Evolutionary conservation across 2,888 invertebrate genomes (phyloP).

Genomic region (Trachelus iudaicus): DNA sequence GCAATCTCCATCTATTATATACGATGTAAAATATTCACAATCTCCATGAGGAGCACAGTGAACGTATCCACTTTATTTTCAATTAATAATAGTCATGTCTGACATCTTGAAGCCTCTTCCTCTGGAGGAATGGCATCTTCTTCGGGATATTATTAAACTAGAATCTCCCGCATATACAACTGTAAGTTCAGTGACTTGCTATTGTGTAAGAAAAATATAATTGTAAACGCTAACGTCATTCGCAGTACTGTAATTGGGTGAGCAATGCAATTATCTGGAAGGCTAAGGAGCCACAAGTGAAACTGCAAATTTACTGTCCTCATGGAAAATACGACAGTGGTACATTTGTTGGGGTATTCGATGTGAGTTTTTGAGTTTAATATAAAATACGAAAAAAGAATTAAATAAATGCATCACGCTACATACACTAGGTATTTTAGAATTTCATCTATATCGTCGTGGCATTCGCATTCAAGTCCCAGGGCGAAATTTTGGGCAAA

Average conservation of each 20-base stretch:
- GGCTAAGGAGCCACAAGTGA: slow-evolving; percentile 46
- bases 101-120: slow-evolving; percentile 47
- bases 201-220: neutral
- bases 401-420: slow-evolving; percentile 22
- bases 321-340: slow-evolving; percentile 63
- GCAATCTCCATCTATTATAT: too few species aligned
- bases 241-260: slow-evolving; percentile 60
- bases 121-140: slow-evolving; percentile 44
- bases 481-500: slow-evolving; percentile 37
- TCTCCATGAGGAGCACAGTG: too few species aligned
- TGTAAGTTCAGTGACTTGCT: slow-evolving; percentile 20
- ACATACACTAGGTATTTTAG: neutral
- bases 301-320: slow-evolving; percentile 64
- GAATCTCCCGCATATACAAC: slow-evolving; percentile 56
- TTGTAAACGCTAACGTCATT: neutral
- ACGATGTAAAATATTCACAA: too few species aligned
- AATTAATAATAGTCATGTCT: too few species aligned
- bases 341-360: slow-evolving; percentile 47
- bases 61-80: too few species aligned
- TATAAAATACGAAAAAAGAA: slow-evolving; percentile 27
- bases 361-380: slow-evolving; percentile 25
- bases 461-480: slow-evolving; percentile 48
- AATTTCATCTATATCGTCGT: slow-evolving; percentile 25
- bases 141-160: slow-evolving; percentile 47
- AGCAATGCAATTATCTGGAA: slow-evolving; percentile 60